phyloP scores from a whole-genome alignment of 2,797 vertebrate genomes.

The Bucorvus abyssinicus region DNA sequence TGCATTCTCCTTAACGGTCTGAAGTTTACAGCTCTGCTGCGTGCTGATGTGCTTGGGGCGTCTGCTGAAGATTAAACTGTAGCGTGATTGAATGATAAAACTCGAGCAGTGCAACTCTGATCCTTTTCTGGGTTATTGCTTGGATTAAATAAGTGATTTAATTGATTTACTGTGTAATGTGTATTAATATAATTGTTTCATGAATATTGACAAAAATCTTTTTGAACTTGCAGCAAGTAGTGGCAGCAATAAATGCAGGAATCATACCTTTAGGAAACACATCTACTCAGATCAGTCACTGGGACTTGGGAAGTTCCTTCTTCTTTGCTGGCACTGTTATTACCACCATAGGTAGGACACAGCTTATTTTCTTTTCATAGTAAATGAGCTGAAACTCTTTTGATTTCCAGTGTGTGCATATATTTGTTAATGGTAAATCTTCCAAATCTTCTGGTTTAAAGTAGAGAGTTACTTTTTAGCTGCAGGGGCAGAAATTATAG shows the following conservation, averaged over 20 bases:
- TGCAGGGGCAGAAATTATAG: not conserved
- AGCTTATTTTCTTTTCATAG: conserved; percentile 67
- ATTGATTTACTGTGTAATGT: conserved; percentile 28
- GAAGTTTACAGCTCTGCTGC: not conserved
- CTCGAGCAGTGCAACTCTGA: not conserved
- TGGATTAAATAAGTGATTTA: not conserved
- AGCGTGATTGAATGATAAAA: not conserved
- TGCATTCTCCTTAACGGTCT: not conserved
- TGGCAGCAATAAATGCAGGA: conserved; percentile 91
- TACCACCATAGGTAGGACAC: conserved; percentile 95
- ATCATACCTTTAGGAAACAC: conserved; percentile 93
- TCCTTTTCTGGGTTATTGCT: not conserved
- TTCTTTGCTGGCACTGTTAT: conserved; percentile 99
- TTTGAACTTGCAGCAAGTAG: conserved; percentile 91
- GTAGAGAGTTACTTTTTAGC: not conserved
- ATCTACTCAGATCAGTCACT: conserved; percentile 92
- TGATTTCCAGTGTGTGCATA: conserved; percentile 31
- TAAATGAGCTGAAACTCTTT: conserved; percentile 48
- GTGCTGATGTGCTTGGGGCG: not conserved
- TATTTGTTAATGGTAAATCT: not conserved
- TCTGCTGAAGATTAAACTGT: not conserved
- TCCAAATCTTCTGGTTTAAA: not conserved
- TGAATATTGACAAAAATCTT: conserved; percentile 76
- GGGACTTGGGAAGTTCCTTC: conserved; percentile 98
- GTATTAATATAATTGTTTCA: conserved; percentile 31